phyloP scores from a whole-genome alignment of 2,797 vertebrate species.

The Danio choprae region DNA sequence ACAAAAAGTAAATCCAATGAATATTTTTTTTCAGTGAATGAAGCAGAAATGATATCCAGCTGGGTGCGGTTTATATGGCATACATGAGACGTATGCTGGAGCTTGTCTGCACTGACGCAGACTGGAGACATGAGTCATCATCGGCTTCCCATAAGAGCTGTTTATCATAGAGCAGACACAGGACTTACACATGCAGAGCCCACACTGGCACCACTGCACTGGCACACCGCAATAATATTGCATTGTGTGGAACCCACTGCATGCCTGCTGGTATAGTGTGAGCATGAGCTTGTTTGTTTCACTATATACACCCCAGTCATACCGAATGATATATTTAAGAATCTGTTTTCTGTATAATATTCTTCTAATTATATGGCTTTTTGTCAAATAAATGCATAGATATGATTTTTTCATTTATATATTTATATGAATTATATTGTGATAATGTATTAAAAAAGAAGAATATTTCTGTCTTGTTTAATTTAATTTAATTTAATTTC shows the following conservation, averaged over 20 bases:
- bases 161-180: constrained; percentile 36
- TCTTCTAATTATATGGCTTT: background rate
- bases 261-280: background rate
- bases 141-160: constrained; percentile 36
- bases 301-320: background rate
- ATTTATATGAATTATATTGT: no score
- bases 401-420: no score
- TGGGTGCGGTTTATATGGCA: constrained; percentile 7
- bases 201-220: constrained; percentile 29
- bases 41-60: background rate
- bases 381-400: background rate
- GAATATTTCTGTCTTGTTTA: no score
- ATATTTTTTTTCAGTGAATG: background rate
- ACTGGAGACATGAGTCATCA: constrained; percentile 54
- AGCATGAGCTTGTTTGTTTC: background rate
- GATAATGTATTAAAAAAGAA: no score
- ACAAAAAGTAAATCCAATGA: background rate
- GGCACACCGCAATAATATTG: background rate
- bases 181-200: constrained; percentile 19
- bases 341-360: background rate
- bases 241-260: background rate
- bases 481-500: no score
- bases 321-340: background rate
- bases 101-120: constrained; percentile 27
- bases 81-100: constrained; percentile 12